These are phyloP conservation scores for Campopleginae sp. DNA, from an alignment of 2,888 invertebrate species.

Conservation along the genomic window DNA sequence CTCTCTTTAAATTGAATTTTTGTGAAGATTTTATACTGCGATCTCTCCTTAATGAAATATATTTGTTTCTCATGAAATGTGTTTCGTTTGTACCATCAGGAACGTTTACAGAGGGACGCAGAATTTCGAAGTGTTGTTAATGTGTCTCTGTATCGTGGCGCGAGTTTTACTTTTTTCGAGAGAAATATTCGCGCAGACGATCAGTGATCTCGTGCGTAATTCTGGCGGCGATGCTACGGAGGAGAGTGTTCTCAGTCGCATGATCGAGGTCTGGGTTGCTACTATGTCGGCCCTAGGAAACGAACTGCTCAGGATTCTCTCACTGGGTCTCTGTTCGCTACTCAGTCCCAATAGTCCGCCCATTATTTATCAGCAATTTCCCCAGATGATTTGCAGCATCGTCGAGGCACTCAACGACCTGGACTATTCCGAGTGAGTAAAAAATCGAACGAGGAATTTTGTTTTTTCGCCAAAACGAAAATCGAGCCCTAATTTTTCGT, in stretches of 20 bases:
- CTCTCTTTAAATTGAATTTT: no score
- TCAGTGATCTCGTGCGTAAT: constrained; percentile 76
- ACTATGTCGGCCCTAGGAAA: constrained; percentile 92
- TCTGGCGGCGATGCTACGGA: constrained; percentile 85
- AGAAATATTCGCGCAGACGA: constrained; percentile 80
- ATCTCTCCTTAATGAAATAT: neutral
- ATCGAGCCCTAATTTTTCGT: neutral
- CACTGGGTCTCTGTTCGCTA: constrained; percentile 88
- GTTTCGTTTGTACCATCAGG: constrained; percentile 82
- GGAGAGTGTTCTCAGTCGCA: constrained; percentile 88
- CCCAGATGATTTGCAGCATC: constrained; percentile 90
- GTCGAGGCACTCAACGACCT: constrained; percentile 93
- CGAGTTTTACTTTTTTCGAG: constrained; percentile 90
- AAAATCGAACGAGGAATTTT: no score
- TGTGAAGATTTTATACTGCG: no score
- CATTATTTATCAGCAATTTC: constrained; percentile 89
- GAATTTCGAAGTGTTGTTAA: constrained; percentile 90
- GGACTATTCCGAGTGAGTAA: constrained; percentile 88
- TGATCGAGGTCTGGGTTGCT: constrained; percentile 92
- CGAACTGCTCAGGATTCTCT: constrained; percentile 93
- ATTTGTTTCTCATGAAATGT: no score
- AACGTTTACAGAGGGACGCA: constrained; percentile 89
- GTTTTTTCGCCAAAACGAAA: neutral
- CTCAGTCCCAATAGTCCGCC: constrained; percentile 89
- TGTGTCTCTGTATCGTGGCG: constrained; percentile 91